Conservation (phyloP, 2,113 vertebrate genomes). For the Gnathochromis pfefferi region DNA sequence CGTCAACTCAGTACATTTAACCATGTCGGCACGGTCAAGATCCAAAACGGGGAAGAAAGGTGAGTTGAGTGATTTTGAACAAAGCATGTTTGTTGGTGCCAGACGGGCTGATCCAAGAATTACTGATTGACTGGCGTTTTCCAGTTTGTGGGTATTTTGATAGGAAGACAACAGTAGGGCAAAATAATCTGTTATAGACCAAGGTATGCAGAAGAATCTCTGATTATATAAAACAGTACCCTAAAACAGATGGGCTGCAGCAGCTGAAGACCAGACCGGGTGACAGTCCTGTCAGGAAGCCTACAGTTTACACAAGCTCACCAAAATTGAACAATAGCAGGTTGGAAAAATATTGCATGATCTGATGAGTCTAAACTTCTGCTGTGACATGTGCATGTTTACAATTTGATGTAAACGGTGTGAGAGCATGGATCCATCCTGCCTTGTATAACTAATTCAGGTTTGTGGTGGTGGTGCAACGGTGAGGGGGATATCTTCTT, state of each 20-base stretch:
- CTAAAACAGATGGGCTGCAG: neutral
- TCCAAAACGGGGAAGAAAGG: neutral
- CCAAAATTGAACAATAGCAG: neutral
- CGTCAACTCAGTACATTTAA: neutral
- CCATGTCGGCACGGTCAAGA: fast-evolving
- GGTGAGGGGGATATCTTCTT: neutral
- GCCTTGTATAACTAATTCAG: neutral
- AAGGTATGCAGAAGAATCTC: neutral
- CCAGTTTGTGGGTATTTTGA: neutral
- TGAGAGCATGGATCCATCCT: neutral
- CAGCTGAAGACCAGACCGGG: fast-evolving
- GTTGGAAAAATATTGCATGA: neutral
- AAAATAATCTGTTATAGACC: neutral
- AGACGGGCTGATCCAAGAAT: neutral
- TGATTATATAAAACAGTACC: neutral
- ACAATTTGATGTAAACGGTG: neutral
- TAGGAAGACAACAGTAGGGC: neutral
- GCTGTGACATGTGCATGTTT: neutral
- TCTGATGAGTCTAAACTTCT: neutral
- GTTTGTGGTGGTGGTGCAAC: neutral
- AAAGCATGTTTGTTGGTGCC: neutral
- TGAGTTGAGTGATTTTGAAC: neutral
- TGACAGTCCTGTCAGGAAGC: neutral
- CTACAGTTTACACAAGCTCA: neutral
- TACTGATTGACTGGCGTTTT: neutral